phyloP scores from a whole-genome alignment of 1,140 invertebrate species.

The Caenorhabditis latens region DNA sequence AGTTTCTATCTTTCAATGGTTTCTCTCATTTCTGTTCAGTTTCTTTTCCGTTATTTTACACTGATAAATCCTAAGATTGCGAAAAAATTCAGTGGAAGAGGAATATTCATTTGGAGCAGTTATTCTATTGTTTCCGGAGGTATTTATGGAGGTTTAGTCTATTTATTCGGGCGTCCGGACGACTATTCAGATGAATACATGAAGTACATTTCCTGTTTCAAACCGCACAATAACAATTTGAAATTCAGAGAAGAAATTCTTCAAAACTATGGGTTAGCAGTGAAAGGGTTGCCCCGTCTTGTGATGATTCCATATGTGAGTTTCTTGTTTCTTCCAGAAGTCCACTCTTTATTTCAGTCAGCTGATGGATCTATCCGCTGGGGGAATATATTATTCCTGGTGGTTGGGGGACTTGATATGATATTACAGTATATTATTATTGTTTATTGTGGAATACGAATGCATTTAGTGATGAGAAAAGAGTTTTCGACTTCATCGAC shows the following conservation, averaged over 20 bases:
- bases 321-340: neutral
- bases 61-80: neutral
- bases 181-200: constrained; percentile 13
- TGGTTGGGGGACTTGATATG: neutral
- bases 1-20: neutral
- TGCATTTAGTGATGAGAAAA: neutral
- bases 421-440: neutral
- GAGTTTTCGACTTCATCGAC: neutral
- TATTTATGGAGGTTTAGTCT: neutral
- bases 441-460: neutral
- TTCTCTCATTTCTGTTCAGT: neutral
- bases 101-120: neutral
- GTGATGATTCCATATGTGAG: neutral
- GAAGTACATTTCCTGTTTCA: neutral
- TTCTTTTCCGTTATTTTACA: constrained; percentile 2
- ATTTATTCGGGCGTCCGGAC: neutral
- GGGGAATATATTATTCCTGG: neutral
- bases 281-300: neutral
- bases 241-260: neutral
- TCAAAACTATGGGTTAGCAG: neutral
- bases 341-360: neutral
- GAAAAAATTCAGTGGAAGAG: neutral
- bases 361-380: neutral
- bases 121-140: neutral
- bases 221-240: no score